Evolutionary conservation across 2,888 invertebrate species (phyloP), one percentile per base, ranked within the genome.

Genomic region (Ectropis crepuscularia): DNA sequence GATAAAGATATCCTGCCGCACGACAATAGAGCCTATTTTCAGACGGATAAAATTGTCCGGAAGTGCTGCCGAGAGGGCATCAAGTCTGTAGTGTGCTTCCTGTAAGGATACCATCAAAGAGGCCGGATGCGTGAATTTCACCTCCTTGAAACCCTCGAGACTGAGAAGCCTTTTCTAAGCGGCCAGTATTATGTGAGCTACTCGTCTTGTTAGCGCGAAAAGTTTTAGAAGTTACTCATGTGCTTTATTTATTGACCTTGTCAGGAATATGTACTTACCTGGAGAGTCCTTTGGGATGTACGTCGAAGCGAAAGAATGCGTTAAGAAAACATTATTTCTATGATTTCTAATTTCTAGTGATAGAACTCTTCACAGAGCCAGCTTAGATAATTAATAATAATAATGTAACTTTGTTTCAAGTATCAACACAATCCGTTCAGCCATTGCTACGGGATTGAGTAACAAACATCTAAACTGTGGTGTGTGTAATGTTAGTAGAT

Each of bases 41-140:
- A 42, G 41, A 51, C 53, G 48, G 39, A 48, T 48, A 49, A 51
- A 54, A 53, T 55, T 46, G 50, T 11, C 64, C 57, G 64, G 64
- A 65, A 61, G 64, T 7, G 60, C 50, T 55, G 39, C 46, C 47
- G 61, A 69, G 67, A 59, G 65, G 60, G 57, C 74, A 72, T 74
- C 70, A 71, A 69, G 61, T 72, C 71, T 72, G 70, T 72, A 74
- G 77, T 74, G 75, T 65, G 73, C 80, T 78, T 76, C 78, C 75
- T 69, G 69, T 51, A 60, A 64, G 64, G 64, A 64, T 60, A 48
- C 59, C 65, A 39, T 73, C 75, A 76, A 65, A 65, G 63, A 59
- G 67, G 67, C 76, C 80, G 81, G 81, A 82, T 75, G 78, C 71
- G 74, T 71, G 79, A 75, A 77, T 79, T 80, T 76, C 70, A 61